Conservation (phyloP, 1,140 invertebrate species). For the Schlechtendalia chinensis region DNA sequence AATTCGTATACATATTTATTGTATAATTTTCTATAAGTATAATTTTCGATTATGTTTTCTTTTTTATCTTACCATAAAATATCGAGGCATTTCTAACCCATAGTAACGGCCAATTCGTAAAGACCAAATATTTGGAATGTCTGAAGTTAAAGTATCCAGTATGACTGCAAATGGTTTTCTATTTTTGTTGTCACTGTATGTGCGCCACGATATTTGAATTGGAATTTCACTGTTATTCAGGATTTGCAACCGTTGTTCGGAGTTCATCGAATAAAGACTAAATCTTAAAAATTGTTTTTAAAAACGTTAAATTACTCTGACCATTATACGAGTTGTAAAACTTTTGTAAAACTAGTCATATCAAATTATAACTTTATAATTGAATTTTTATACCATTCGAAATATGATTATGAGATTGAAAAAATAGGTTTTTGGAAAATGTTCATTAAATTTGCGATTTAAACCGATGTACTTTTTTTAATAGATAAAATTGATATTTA, state of each 20-base stretch:
- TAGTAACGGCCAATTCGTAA: neutral
- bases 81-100: neutral
- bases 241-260: neutral
- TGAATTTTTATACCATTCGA: no score
- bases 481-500: no score
- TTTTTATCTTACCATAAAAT: constrained; percentile 35
- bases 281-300: neutral
- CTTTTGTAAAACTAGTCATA: no score
- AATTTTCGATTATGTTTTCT: neutral
- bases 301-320: neutral
- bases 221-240: constrained; percentile 27
- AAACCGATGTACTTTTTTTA: no score
- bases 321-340: no score
- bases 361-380: no score
- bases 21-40: no score
- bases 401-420: no score
- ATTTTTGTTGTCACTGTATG: neutral
- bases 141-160: constrained; percentile 25
- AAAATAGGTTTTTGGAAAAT: no score
- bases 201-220: constrained; percentile 14
- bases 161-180: constrained; percentile 17
- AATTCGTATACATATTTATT: no score
- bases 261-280: constrained; percentile 7
- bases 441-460: no score
- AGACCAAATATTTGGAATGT: constrained; percentile 19